These are phyloP conservation scores for Crocuta crocuta DNA, from an alignment of 2,113 vertebrate species.

Conservation along the genomic window DNA sequence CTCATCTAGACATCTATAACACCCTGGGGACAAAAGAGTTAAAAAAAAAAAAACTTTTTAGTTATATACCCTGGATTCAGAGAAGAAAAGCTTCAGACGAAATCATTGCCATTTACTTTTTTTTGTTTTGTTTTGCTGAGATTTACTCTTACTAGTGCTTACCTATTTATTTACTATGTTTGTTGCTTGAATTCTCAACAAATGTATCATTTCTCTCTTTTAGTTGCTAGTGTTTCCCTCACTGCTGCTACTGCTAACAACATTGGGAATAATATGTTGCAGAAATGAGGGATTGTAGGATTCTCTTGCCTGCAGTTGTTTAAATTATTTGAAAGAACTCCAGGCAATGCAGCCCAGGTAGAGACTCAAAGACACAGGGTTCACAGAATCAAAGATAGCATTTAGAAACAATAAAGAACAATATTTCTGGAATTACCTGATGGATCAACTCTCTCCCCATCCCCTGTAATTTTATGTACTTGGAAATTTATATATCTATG, in stretches of 20 bases:
- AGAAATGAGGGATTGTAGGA: conserved; percentile 31
- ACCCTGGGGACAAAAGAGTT: background rate
- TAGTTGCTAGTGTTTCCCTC: conserved; percentile 38
- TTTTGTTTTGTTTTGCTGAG: background rate
- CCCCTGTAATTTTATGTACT: background rate
- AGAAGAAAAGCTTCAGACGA: background rate
- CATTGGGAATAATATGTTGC: background rate
- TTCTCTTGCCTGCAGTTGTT: background rate
- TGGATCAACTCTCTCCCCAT: background rate
- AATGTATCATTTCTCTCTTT: background rate
- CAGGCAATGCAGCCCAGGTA: conserved; percentile 51
- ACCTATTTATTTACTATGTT: background rate
- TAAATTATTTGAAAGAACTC: conserved; percentile 11
- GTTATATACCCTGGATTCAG: background rate
- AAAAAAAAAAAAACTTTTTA: conserved; percentile 10
- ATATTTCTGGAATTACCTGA: background rate
- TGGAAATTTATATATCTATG: background rate
- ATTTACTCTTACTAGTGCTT: background rate
- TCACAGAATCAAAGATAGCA: conserved; percentile 54
- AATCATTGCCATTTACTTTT: conserved; percentile 28
- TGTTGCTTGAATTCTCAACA: conserved; percentile 41
- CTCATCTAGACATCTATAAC: background rate
- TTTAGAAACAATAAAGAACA: background rate
- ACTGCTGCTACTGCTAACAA: conserved; percentile 29
- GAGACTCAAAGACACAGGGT: conserved; percentile 23